Evolutionary conservation across 1,140 invertebrate genomes (phyloP), one percentile per base, ranked within the genome.

Genomic region (Drosophila hydei): DNA sequence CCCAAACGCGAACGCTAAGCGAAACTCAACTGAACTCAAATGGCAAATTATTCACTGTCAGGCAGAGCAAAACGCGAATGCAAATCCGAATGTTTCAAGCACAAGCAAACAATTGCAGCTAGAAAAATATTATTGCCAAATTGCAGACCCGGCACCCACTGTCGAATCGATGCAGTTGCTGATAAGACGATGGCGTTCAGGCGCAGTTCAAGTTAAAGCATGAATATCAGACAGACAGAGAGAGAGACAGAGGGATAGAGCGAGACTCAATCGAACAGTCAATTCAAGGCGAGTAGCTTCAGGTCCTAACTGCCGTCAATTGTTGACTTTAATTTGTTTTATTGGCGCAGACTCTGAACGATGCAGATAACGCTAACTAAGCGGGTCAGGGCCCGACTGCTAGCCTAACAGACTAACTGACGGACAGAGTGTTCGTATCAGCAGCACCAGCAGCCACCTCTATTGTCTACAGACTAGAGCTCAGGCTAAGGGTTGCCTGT

Each of bases 41-140:
- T 88, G 75, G 70, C 77, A 87, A 88, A 88, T 88, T 88, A 88
- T 88, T 88, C 83, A 88, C 78, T 88, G 83, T 88, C 83, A 88
- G 78, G 75, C 83, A 51, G 62, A 51, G 62, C 55, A 45, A 75
- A 80, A 76, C 59, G 70, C 70, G 73, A 75, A 71, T 69, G 54
- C 67, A 67, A 68, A 69, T 55, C 21, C 33, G 16, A 56, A 48
- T 43, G 38, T 51, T 25, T 8, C 27, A 23, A 52, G 47, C 63
- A 54, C 23, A 45, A 67, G 50, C 69, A 42, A 54, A 62, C 76
- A 68, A 81, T 76, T 69, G 78, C 56, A 63, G 43, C 64, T 61
- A 68, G 58, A 75, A 88, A 80, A 87, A 88, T 88, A 87, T 87
- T 87, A 87, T 87, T 87, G 83, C 83, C 77, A 81, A 87, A 87